Conservation (phyloP, 1,140 invertebrate genomes). For the Zaprionus taronus region DNA sequence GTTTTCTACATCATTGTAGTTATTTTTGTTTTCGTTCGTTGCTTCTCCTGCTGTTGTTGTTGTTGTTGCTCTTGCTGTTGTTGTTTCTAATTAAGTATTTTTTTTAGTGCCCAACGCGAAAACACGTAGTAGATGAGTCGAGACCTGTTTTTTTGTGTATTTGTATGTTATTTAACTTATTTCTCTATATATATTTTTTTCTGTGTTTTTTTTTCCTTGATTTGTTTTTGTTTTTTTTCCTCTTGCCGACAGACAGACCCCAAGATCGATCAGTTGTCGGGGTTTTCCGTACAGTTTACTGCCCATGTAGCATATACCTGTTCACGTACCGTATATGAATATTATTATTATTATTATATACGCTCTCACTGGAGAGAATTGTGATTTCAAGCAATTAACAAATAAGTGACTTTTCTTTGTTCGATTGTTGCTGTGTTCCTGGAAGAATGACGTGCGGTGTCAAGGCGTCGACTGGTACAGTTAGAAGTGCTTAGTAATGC, state of each 20-base stretch:
- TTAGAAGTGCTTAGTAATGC: neutral
- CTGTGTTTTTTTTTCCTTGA: neutral
- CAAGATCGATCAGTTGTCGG: neutral
- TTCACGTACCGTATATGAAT: neutral
- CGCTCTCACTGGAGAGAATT: neutral
- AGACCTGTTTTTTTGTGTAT: slow-evolving; percentile 13
- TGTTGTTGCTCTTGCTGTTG: neutral
- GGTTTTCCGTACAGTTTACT: neutral
- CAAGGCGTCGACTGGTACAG: slow-evolving; percentile 6
- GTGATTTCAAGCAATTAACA: slow-evolving; percentile 9
- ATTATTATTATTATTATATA: slow-evolving; percentile 4
- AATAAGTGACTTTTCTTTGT: slow-evolving; percentile 8
- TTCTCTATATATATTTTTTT: neutral
- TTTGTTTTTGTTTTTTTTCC: neutral
- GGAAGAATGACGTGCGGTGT: neutral
- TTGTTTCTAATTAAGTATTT: slow-evolving; percentile 6
- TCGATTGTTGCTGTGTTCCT: neutral
- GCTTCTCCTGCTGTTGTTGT: neutral
- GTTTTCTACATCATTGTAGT: slow-evolving; percentile 1
- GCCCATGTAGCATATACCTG: slow-evolving; percentile 1
- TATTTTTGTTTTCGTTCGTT: slow-evolving; percentile 9
- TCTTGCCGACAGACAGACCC: neutral
- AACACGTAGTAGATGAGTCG: slow-evolving; percentile 9
- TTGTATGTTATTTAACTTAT: slow-evolving; percentile 9
- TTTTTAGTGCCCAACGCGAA: slow-evolving; percentile 5